These are phyloP conservation scores for Neodiprion pinetum DNA, from an alignment of 1,140 invertebrate genomes.

Conservation along the genomic window DNA sequence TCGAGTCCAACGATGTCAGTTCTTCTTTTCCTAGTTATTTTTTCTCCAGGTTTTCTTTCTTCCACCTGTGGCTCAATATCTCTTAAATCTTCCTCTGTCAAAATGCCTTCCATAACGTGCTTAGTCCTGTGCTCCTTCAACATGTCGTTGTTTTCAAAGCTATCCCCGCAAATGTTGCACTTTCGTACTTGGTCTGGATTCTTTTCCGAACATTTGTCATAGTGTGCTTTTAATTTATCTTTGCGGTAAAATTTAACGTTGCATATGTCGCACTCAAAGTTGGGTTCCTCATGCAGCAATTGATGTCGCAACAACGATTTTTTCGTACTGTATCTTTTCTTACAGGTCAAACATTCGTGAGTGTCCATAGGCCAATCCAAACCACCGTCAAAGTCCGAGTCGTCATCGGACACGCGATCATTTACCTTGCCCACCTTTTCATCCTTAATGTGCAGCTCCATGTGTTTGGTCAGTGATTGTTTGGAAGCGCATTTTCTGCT, in stretches of 20 bases:
- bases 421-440: constrained; percentile 36
- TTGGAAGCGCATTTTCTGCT: constrained; percentile 53
- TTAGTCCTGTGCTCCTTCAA: constrained; percentile 52
- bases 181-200: constrained; percentile 60
- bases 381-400: constrained; percentile 54
- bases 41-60: constrained; percentile 49
- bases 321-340: constrained; percentile 59
- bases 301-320: constrained; percentile 58
- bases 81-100: constrained; percentile 55
- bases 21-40: constrained; percentile 50
- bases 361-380: constrained; percentile 58
- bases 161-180: constrained; percentile 59
- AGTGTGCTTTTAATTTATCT: constrained; percentile 58
- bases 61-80: constrained; percentile 55
- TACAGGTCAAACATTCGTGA: constrained; percentile 57
- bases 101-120: constrained; percentile 57
- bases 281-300: constrained; percentile 58
- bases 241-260: constrained; percentile 59
- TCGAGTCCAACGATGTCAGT: constrained; percentile 59
- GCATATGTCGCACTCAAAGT: constrained; percentile 61
- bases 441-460: constrained; percentile 53
- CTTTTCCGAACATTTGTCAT: constrained; percentile 60
- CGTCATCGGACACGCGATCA: constrained; percentile 42
- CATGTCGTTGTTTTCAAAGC: constrained; percentile 59
- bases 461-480: constrained; percentile 51